A percentile compares a stretch with the other conserved stretches of the same genome.
These are phyloP conservation scores for Thereva unica DNA, from an alignment of 2,888 invertebrate genomes.

Conservation along the genomic window DNA sequence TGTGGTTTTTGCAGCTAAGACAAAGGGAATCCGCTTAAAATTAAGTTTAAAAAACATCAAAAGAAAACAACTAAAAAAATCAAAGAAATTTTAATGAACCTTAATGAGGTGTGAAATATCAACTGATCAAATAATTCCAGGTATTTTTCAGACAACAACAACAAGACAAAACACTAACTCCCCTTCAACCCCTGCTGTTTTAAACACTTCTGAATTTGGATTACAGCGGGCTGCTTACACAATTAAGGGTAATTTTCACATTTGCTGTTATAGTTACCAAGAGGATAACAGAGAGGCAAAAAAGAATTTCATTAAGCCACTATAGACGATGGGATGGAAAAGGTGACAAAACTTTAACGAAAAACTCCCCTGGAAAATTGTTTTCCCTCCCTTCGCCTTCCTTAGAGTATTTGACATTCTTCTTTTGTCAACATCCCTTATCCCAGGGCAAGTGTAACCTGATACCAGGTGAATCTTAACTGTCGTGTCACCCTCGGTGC, in stretches of 20 bases:
- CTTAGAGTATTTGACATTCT: neutral
- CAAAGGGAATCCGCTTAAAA: neutral
- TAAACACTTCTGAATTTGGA: slow-evolving; percentile 7
- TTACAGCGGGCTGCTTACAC: slow-evolving; percentile 8
- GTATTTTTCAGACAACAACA: too few species aligned
- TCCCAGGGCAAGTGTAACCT: slow-evolving; percentile 30
- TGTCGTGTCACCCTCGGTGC: neutral
- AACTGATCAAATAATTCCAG: too few species aligned
- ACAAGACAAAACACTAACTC: too few species aligned
- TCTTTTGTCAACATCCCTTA: slow-evolving; percentile 11
- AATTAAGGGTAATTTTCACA: slow-evolving; percentile 33
- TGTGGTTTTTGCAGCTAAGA: neutral
- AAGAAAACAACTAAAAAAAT: too few species aligned
- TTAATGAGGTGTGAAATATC: too few species aligned
- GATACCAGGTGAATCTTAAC: slow-evolving; percentile 32
- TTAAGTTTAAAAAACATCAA: too few species aligned
- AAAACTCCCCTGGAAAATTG: slow-evolving; percentile 3
- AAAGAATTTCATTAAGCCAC: slow-evolving; percentile 22
- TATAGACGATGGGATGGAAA: slow-evolving; percentile 4
- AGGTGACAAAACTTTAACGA: slow-evolving; percentile 16
- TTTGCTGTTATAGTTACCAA: slow-evolving; percentile 28
- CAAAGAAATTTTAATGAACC: too few species aligned
- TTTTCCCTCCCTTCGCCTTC: slow-evolving; percentile 2
- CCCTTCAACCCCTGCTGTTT: slow-evolving; percentile 9
- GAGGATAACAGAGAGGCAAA: neutral